These are phyloP conservation scores for Anser cygnoides DNA, from an alignment of 2,113 vertebrate species.

Conservation along the genomic window DNA sequence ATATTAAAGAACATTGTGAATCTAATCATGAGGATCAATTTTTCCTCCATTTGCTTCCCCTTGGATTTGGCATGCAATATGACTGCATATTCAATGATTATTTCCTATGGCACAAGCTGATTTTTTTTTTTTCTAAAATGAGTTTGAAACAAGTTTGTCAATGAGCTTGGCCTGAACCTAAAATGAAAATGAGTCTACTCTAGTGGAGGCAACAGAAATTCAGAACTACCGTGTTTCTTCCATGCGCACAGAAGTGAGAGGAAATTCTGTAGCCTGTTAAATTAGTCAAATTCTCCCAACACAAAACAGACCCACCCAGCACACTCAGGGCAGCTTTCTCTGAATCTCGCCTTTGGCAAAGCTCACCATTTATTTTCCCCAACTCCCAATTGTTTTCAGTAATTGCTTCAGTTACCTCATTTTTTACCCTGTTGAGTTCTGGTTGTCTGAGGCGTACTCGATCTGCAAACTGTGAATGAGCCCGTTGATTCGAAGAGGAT, in stretches of 20 bases:
- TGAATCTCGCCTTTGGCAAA: background rate
- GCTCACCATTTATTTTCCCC: background rate
- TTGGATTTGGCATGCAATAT: background rate
- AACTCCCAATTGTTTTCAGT: background rate
- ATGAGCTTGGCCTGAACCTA: background rate
- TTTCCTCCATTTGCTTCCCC: constrained; percentile 31
- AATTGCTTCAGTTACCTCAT: background rate
- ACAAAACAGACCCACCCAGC: background rate
- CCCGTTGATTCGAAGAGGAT: background rate
- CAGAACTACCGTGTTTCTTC: background rate
- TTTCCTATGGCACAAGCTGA: background rate
- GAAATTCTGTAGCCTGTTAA: background rate
- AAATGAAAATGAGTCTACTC: accelerated
- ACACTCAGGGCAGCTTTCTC: background rate
- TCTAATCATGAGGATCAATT: background rate
- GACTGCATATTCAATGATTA: background rate
- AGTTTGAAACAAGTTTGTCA: background rate
- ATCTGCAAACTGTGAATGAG: background rate
- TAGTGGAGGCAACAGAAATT: background rate
- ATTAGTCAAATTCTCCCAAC: accelerated
- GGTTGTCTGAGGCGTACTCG: background rate
- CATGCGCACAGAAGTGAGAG: background rate
- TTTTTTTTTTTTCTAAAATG: background rate
- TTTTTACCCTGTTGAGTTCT: background rate
- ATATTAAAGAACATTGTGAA: constrained; percentile 1